A percentile compares a stretch with the other conserved stretches of the same genome.
Evolutionary conservation across 2,888 invertebrate genomes (phyloP).

Genomic region (Adineta ricciae): DNA sequence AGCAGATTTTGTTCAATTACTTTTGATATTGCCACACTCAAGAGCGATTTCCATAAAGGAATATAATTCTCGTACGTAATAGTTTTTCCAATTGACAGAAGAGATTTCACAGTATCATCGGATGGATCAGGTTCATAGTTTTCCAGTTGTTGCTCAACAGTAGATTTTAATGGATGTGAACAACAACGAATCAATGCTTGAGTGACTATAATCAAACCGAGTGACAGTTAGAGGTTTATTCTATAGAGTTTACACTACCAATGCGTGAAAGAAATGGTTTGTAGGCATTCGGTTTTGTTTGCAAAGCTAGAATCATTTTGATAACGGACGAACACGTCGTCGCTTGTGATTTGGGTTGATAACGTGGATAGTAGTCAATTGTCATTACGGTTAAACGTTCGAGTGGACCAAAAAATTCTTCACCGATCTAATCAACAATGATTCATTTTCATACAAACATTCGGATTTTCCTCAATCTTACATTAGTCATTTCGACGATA

Average conservation of each 20-base stretch:
- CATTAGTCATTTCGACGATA: constrained; percentile 42
- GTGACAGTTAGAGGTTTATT: too few relatives aligned
- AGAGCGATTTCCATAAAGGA: constrained; percentile 55
- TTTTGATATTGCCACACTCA: constrained; percentile 40
- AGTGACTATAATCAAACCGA: constrained; percentile 39
- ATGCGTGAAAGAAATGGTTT: constrained; percentile 10
- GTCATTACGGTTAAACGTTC: constrained; percentile 30
- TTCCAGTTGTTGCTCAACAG: constrained; percentile 5
- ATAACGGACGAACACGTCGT: constrained; percentile 10
- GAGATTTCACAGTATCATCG: not conserved
- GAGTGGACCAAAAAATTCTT: constrained; percentile 28
- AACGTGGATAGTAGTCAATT: constrained; percentile 34
- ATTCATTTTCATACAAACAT: constrained; percentile 36
- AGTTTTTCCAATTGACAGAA: not conserved
- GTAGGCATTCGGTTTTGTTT: constrained; percentile 1
- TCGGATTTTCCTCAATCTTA: constrained; percentile 37
- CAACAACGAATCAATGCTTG: constrained; percentile 57
- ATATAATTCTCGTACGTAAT: constrained; percentile 4
- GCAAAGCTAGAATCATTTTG: constrained; percentile 11
- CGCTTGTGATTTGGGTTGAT: constrained; percentile 14
- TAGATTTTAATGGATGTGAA: constrained; percentile 53
- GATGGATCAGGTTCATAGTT: not conserved
- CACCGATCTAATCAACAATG: constrained; percentile 19
- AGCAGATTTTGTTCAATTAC: not conserved
- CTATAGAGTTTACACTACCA: not conserved